Conservation (phyloP, 2,113 vertebrate species). For the Uria lomvia region DNA sequence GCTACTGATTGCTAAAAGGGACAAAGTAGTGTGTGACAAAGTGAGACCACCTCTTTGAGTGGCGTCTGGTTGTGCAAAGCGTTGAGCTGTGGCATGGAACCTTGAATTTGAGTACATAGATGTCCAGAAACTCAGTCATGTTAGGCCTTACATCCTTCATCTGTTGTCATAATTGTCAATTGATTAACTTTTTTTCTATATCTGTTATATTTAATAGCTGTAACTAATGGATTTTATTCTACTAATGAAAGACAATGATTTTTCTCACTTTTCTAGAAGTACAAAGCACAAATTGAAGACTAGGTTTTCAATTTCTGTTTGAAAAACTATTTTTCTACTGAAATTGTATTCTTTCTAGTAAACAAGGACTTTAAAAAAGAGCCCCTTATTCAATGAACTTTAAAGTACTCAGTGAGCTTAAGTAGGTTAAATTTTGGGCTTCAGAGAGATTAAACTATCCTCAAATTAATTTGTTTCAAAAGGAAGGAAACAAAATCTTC, state of each 20-base stretch:
- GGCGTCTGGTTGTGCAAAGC: background rate
- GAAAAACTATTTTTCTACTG: background rate
- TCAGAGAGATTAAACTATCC: background rate
- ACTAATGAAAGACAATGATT: background rate
- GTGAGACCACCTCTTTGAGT: background rate
- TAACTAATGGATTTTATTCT: background rate
- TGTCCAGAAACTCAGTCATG: background rate
- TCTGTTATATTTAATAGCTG: background rate
- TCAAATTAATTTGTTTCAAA: background rate
- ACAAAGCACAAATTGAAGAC: background rate
- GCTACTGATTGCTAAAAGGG: background rate
- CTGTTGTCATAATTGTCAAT: background rate
- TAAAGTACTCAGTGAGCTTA: background rate
- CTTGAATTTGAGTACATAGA: background rate
- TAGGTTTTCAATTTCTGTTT: background rate
- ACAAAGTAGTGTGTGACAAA: background rate
- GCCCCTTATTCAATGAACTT: background rate
- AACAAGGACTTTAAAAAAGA: background rate
- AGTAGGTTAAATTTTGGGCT: background rate
- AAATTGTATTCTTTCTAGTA: background rate
- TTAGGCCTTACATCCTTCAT: background rate
- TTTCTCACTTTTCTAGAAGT: background rate
- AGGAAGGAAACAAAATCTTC: background rate
- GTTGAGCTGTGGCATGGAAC: background rate
- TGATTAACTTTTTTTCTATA: background rate